Percentiles rank a stretch among this genome's conserved stretches.
phyloP scores from a whole-genome alignment of 64 coral and sea anemone species.

The Stichodactyla mertensii region DNA sequence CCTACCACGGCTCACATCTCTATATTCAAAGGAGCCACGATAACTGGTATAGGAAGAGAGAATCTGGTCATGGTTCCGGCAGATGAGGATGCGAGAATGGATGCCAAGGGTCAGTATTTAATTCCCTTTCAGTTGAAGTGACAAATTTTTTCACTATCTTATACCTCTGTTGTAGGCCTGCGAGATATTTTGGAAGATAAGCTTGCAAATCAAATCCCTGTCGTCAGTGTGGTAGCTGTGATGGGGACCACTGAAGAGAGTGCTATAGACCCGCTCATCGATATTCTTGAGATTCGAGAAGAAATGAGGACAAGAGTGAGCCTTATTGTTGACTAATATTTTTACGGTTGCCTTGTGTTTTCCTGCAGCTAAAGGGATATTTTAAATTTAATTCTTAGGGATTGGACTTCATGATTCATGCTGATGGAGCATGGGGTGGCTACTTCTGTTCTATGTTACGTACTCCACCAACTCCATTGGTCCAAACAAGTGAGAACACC shows the following conservation, averaged over 20 bases:
- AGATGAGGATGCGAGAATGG: constrained; percentile 62
- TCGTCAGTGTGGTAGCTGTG: constrained; percentile 54
- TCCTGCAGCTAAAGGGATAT: neutral
- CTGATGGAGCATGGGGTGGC: constrained; percentile 77
- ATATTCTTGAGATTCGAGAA: constrained; percentile 52
- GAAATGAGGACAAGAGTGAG: constrained; percentile 33
- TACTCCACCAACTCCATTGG: neutral
- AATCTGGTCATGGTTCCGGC: constrained; percentile 55
- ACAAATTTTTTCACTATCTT: neutral
- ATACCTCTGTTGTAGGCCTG: neutral
- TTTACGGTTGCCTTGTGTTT: neutral
- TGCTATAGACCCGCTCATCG: constrained; percentile 66
- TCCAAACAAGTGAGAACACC: neutral
- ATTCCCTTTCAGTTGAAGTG: neutral
- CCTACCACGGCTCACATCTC: constrained; percentile 77
- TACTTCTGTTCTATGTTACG: constrained; percentile 78
- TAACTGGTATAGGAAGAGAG: constrained; percentile 60
- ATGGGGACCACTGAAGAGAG: constrained; percentile 93
- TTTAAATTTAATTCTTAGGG: constrained; percentile 28
- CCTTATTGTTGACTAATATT: neutral
- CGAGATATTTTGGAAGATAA: constrained; percentile 40
- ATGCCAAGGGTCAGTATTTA: constrained; percentile 38
- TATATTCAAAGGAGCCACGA: constrained; percentile 57
- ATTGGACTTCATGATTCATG: constrained; percentile 64
- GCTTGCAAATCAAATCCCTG: constrained; percentile 29